Base-by-base conservation (phyloP, 2,113 vertebrate species). In the Podiceps cristatus region DNA sequence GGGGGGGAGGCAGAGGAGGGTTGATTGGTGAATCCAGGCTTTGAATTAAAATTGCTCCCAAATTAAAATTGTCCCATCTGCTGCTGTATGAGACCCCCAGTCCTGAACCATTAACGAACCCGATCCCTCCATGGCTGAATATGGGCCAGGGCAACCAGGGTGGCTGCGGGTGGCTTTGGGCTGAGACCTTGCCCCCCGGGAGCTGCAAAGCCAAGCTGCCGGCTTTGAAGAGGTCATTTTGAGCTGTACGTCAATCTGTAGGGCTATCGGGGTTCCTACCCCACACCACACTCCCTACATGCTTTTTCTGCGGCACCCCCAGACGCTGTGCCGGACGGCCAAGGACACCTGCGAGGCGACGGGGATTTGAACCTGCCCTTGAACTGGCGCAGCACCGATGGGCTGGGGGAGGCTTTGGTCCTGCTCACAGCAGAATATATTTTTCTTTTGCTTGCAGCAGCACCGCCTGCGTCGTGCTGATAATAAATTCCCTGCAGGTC, bases 341-440 rank as follows among this genome's bases (percentile, higher is more conserved):
- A 25, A 35, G 53, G 24, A 16, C 40, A 28, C 23, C n/a, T 5
- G 22, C 6, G 7, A 40, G 11, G 35, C 4, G 4, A 17, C 17
- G 11, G 42, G 69, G 53, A 3, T 24, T 6, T 5, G 69, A 50
- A 18, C 2, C 40, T 25, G 50, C 18, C 85, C 88, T 33, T 16
- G 40, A 13, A 14, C 2, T 28, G 75, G 31, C 59, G 53, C 66
- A 59, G 3, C 63, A 6, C 20, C 0, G 4, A 10, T 0, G 1
- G 37, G 76, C 42, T 14, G 50, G 24, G 33, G 24, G n/a, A 64
- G 60, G 62, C 23, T 59, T 13, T 40, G 79, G n/a, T 37, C 19
- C 80, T 37, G 25, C 49, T 18, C 29, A 31, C 24, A 55, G 63
- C 72, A 66, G 53, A 25, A 7, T 7, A 5, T 0, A 4, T 37